Conservation (phyloP, 2,797 vertebrate genomes). For the Fistularia commersonii region DNA sequence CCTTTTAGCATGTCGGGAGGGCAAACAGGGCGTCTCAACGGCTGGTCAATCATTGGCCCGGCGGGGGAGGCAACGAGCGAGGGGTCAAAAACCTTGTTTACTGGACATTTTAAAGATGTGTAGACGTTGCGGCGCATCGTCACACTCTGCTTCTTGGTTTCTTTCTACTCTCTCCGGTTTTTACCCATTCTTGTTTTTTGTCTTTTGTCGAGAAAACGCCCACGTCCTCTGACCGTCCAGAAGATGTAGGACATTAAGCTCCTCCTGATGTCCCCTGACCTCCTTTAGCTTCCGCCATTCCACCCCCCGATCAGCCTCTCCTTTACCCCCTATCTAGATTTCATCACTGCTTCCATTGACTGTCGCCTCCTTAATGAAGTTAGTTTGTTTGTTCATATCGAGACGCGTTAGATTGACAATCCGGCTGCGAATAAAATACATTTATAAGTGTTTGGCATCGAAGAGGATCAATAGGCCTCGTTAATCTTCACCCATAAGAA, state of each 20-base stretch:
- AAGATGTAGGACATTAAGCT: no score
- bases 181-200: no score
- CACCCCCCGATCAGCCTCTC: no score
- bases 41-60: slow-evolving; percentile 76
- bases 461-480: slow-evolving; percentile 51
- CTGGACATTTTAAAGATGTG: slow-evolving; percentile 8
- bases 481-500: slow-evolving; percentile 66
- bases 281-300: no score
- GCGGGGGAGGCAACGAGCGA: slow-evolving; percentile 46
- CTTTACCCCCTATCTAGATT: no score
- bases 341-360: no score
- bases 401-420: background rate
- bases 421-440: no score
- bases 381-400: background rate
- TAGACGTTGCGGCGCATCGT: background rate
- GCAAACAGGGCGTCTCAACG: slow-evolving; percentile 55
- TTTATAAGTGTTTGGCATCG: slow-evolving; percentile 24
- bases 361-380: no score
- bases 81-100: slow-evolving; percentile 62
- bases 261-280: no score
- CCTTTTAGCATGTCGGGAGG: slow-evolving; percentile 33
- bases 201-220: no score
- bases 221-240: no score
- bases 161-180: background rate
- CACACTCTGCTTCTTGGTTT: background rate